Conservation (phyloP, 2,888 invertebrate genomes). For the Hypomecis atomaria region DNA sequence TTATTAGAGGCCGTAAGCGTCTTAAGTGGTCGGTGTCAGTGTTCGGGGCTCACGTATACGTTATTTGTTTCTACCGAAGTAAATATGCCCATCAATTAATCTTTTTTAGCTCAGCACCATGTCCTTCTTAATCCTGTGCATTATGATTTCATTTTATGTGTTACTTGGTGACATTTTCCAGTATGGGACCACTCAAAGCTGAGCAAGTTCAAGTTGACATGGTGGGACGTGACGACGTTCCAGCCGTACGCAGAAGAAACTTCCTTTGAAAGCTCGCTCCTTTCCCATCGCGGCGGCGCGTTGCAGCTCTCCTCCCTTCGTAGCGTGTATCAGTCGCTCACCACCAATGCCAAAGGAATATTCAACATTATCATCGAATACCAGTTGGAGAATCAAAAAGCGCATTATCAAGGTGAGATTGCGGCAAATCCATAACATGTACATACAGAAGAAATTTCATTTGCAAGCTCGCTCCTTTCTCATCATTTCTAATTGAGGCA, state of each 20-base stretch:
- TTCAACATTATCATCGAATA: constrained; percentile 92
- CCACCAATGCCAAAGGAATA: constrained; percentile 93
- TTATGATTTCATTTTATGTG: background rate
- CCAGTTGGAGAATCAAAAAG: constrained; percentile 90
- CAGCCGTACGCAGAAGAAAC: constrained; percentile 93
- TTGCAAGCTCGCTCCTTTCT: too few species aligned
- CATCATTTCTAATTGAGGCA: too few species aligned
- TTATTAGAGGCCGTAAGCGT: too few species aligned
- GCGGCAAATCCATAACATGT: constrained; percentile 2
- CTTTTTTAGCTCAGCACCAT: too few species aligned
- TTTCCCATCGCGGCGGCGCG: constrained; percentile 91
- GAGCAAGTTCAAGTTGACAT: constrained; percentile 94
- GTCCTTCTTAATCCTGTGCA: too few species aligned
- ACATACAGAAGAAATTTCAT: too few species aligned
- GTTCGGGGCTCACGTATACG: too few species aligned
- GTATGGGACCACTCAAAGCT: constrained; percentile 96
- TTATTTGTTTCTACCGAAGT: too few species aligned
- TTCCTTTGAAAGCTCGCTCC: constrained; percentile 92
- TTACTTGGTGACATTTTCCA: constrained; percentile 64
- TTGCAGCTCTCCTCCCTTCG: constrained; percentile 93
- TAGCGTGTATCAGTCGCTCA: constrained; percentile 96
- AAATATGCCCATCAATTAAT: too few species aligned
- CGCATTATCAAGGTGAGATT: constrained; percentile 89
- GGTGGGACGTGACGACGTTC: constrained; percentile 96
- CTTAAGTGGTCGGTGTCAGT: too few species aligned